phyloP scores from a whole-genome alignment of 35 echinoderm and acorn worm genomes.

The Hemicentrotus pulcherrimus region DNA sequence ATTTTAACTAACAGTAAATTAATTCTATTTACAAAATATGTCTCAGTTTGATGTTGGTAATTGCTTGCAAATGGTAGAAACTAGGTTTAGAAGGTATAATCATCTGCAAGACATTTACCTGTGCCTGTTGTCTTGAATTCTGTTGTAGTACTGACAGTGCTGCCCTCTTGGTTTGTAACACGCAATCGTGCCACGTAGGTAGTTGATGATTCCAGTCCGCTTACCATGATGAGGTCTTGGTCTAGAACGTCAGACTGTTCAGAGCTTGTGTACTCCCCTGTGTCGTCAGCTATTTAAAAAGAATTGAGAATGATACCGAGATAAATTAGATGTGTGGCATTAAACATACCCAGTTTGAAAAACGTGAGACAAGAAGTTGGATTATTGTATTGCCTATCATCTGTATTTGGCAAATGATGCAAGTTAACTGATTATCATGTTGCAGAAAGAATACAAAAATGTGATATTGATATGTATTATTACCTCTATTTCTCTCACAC shows the following conservation, averaged over 20 bases:
- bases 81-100: too few relatives aligned
- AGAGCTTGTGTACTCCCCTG: neutral
- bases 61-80: too few relatives aligned
- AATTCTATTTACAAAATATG: too few relatives aligned
- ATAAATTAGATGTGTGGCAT: neutral
- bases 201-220: conserved; percentile 27
- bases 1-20: too few relatives aligned
- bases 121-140: conserved; percentile 51
- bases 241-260: conserved; percentile 60
- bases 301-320: neutral
- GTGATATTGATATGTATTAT: neutral
- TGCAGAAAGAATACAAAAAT: neutral
- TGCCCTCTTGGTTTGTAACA: conserved; percentile 45
- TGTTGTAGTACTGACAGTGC: neutral
- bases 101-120: conserved; percentile 30
- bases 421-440: neutral
- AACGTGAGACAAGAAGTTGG: too few relatives aligned
- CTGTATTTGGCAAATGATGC: neutral
- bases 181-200: conserved; percentile 43
- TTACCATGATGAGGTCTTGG: conserved; percentile 41
- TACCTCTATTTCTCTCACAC: neutral
- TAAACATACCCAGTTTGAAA: neutral
- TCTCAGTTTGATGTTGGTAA: too few relatives aligned
- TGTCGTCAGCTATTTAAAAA: neutral
- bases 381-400: too few relatives aligned